A percentile compares a stretch with the other conserved stretches of the same genome.
Conservation (phyloP, 1,140 invertebrate species). For the Chlorops oryzae region DNA sequence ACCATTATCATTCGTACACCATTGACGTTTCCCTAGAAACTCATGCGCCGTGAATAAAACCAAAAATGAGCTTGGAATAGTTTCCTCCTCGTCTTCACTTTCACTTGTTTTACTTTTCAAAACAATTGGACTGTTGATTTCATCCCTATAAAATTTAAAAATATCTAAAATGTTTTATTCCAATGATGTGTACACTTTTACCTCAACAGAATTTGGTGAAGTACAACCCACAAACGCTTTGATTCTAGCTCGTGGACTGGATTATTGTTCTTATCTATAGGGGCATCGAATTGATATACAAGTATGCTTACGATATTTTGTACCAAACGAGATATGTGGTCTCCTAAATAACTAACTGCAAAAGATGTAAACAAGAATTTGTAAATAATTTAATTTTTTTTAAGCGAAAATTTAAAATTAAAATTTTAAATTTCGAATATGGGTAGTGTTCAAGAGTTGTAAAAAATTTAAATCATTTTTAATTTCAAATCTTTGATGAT, state of each 20-base stretch:
- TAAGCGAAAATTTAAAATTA: too few species aligned
- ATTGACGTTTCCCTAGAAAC: conserved; percentile 65
- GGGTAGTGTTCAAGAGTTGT: too few species aligned
- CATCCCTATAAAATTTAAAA: conserved; percentile 7
- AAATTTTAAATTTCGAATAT: too few species aligned
- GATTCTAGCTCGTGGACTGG: conserved; percentile 64
- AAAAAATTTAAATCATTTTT: too few species aligned
- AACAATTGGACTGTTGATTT: conserved; percentile 8
- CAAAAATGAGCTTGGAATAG: conserved; percentile 67
- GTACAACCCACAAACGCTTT: conserved; percentile 73
- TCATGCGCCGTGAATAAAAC: conserved; percentile 80
- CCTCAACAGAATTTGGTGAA: conserved; percentile 68
- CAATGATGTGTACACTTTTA: background rate
- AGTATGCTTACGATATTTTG: conserved; percentile 69
- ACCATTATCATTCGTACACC: conserved; percentile 72
- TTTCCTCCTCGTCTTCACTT: conserved; percentile 51
- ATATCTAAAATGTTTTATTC: background rate
- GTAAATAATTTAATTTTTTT: conserved; percentile 1
- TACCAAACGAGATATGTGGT: conserved; percentile 58
- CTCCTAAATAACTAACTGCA: conserved; percentile 53
- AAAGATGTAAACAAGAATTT: conserved; percentile 25
- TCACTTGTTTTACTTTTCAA: conserved; percentile 1
- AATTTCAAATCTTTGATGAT: too few species aligned
- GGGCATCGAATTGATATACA: conserved; percentile 64
- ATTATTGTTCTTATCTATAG: conserved; percentile 51